Evolutionary conservation across 1,140 invertebrate genomes (phyloP).

Genomic region (Macrotrachela quadricornifera): DNA sequence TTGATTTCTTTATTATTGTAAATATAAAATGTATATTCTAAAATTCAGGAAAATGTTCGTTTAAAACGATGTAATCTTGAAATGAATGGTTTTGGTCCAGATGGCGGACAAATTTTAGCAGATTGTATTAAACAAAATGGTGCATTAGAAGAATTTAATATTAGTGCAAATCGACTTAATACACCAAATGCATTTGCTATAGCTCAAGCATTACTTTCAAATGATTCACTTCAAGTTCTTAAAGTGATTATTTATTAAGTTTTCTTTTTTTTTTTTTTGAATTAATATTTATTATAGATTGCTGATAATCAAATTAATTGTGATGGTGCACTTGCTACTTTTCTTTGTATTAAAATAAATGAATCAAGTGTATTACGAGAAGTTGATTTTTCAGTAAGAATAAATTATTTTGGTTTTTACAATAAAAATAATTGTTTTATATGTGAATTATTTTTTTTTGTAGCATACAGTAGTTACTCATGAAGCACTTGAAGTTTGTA

Average conservation of each 20-base stretch:
- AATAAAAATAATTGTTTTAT: too few species aligned
- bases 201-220: slow-evolving; percentile 19
- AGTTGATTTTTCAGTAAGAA: slow-evolving; percentile 22
- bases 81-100: slow-evolving; percentile 26
- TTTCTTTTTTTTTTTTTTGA: neutral
- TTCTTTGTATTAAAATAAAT: slow-evolving; percentile 19
- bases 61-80: slow-evolving; percentile 15
- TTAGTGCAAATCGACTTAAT: slow-evolving; percentile 25
- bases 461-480: too few species aligned
- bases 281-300: slow-evolving; percentile 15
- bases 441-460: too few species aligned
- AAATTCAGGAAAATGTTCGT: too few species aligned
- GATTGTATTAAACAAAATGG: slow-evolving; percentile 23
- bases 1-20: neutral
- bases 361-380: slow-evolving; percentile 18
- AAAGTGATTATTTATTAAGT: slow-evolving; percentile 14
- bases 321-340: slow-evolving; percentile 21
- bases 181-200: slow-evolving; percentile 17
- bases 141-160: slow-evolving; percentile 20
- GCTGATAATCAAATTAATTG: slow-evolving; percentile 28
- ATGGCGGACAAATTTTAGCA: slow-evolving; percentile 22
- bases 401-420: too few species aligned
- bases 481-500: too few species aligned
- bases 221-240: slow-evolving; percentile 21
- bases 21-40: too few species aligned